Evolutionary conservation across 2,888 invertebrate species (phyloP), one percentile per base, ranked within the genome.

Genomic region (Sisyra nigra): DNA sequence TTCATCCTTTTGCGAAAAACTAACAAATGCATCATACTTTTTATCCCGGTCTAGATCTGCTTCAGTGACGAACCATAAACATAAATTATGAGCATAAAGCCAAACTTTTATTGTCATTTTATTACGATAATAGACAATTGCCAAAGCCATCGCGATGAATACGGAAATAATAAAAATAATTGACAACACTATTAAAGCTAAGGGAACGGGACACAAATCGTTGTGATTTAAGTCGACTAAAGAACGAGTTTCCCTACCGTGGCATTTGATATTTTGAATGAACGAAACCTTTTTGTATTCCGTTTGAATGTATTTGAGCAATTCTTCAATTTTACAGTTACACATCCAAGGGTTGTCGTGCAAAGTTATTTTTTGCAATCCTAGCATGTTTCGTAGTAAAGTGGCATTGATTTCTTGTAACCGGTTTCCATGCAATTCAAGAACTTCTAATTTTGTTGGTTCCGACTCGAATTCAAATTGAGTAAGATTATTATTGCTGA

Each of bases 1-100:
- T 53, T 79, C 77, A 57, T 88, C 87, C 55, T 74, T 71, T 56
- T 83, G 79, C 3, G 85, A 79, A 57, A 77, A 87, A 51, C 85
- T 84, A 48, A 88, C 68, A 59, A 88, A 88, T 1, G 81, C 86
- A 58, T 88, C 84, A 58, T 75, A 85, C 31, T 61, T 56, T 52
- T 71, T 71, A 52, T 76, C 71, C 49, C 72, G 72, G 57, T 83
- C 82, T 19, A 80, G 56, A 48, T 80, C 80, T 41, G 76, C 71
- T 53, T 81, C 80, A 1, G 73, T 72, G 3, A 80, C 72, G 43
- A 73, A 67, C 67, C 76, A 74, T 24, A 76, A 54, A 47, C 71
- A 75, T 48, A 69, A 52, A 41, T 71, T 68, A 48, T 73, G 74
- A 0, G 76, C 68, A 54, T 59, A 79, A 10, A 80, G 55, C 76